A percentile compares a stretch with the other conserved stretches of the same genome.
phyloP scores from a whole-genome alignment of 2,888 invertebrate species.

The Alloscopus bannaensis region DNA sequence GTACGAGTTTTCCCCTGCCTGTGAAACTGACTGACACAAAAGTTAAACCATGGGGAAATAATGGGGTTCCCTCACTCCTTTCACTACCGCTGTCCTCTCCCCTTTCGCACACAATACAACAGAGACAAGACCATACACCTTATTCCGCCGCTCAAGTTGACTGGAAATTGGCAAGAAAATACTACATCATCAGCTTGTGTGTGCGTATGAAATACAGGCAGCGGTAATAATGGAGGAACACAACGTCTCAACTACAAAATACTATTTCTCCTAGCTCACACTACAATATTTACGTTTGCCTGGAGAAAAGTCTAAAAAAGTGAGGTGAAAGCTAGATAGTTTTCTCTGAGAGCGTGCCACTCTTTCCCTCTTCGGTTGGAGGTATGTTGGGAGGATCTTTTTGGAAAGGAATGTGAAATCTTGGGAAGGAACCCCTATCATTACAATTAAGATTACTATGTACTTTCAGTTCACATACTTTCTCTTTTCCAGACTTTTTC shows the following conservation, averaged over 20 bases:
- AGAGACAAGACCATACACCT: constrained; percentile 10
- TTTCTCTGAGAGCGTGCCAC: too few relatives aligned
- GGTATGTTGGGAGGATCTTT: too few relatives aligned
- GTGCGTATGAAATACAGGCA: constrained; percentile 51
- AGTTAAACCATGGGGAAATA: constrained; percentile 67
- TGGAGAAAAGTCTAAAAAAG: too few relatives aligned
- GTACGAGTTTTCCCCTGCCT: constrained; percentile 64
- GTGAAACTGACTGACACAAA: constrained; percentile 66
- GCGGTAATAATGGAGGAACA: constrained; percentile 2
- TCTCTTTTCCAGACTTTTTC: background rate
- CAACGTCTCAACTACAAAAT: constrained; percentile 5
- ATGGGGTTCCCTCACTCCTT: constrained; percentile 61
- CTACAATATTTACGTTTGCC: too few relatives aligned
- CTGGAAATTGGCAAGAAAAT: constrained; percentile 63
- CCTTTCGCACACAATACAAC: constrained; percentile 23
- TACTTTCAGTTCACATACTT: constrained; percentile 25
- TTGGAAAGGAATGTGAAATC: constrained; percentile 39
- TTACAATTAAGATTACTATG: constrained; percentile 33
- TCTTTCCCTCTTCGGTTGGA: too few relatives aligned
- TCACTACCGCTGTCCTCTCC: constrained; percentile 9
- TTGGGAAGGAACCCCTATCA: constrained; percentile 34
- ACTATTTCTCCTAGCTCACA: background rate
- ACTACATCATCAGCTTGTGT: too few relatives aligned
- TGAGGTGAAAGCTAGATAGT: too few relatives aligned
- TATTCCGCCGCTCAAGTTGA: constrained; percentile 11